phyloP scores from a whole-genome alignment of 2,113 vertebrate genomes.

The Phalacrocorax aristotelis region DNA sequence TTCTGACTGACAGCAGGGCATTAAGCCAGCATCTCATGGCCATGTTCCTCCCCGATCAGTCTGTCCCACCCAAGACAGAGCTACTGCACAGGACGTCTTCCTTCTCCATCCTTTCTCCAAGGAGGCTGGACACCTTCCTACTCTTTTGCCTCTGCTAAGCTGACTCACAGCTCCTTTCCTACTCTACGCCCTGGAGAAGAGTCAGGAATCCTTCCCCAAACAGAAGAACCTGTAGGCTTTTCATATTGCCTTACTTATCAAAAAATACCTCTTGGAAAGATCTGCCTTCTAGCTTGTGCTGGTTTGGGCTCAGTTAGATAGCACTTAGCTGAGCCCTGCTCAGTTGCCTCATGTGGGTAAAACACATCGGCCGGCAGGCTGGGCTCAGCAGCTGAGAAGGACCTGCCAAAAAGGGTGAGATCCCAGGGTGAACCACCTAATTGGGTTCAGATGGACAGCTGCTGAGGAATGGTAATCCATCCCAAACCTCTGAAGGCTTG shows the following conservation, averaged over 20 bases:
- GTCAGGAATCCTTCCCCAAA: not conserved
- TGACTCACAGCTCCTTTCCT: not conserved
- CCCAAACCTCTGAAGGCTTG: not conserved
- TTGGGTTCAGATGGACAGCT: not conserved
- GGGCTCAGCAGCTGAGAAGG: not conserved
- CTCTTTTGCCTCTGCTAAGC: not conserved
- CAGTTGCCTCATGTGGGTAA: not conserved
- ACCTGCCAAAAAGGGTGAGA: not conserved
- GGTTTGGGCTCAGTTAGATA: not conserved
- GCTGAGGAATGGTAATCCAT: not conserved
- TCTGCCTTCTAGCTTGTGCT: not conserved
- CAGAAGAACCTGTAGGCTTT: not conserved
- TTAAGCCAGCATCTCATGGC: not conserved
- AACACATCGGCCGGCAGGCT: too few species aligned
- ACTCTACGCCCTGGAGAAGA: not conserved
- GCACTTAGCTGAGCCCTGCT: not conserved
- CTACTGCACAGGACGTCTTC: not conserved
- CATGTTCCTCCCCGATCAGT: fast-evolving
- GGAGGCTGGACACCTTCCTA: not conserved
- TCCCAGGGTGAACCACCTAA: not conserved
- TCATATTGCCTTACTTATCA: not conserved
- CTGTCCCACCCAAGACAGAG: not conserved
- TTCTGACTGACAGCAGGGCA: not conserved
- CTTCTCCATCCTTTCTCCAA: not conserved
- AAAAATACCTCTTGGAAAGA: not conserved